These are phyloP conservation scores for Tenebrosternarchus preto DNA, from an alignment of 2,113 vertebrate species.

Conservation along the genomic window DNA sequence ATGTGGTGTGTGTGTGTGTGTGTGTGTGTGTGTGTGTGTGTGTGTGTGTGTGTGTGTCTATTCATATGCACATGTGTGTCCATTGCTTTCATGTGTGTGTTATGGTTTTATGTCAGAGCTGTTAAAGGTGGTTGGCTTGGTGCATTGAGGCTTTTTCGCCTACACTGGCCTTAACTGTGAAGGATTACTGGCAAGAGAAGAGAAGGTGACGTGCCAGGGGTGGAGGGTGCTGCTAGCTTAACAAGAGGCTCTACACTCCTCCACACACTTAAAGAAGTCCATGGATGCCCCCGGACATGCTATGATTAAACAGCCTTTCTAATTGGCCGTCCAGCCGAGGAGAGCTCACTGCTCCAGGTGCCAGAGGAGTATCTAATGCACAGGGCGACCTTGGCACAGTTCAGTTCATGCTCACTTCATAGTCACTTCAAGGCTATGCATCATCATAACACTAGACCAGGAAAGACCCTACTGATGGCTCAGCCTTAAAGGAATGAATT, in stretches of 20 bases:
- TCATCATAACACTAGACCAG: neutral
- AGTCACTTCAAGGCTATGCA: constrained; percentile 13
- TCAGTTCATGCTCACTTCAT: too few relatives aligned
- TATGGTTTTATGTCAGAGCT: constrained; percentile 42
- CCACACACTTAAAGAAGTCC: neutral
- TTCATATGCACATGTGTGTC: constrained; percentile 31
- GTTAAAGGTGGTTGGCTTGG: constrained; percentile 39
- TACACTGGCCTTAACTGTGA: constrained; percentile 45
- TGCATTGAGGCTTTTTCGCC: constrained; percentile 38
- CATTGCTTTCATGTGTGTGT: constrained; percentile 19
- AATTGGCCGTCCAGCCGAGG: constrained; percentile 38
- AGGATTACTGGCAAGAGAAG: constrained; percentile 54
- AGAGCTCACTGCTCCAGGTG: constrained; percentile 44
- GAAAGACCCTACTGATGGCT: constrained; percentile 9
- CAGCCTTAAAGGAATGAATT: neutral
- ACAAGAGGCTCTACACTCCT: constrained; percentile 26
- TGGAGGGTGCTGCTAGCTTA: constrained; percentile 6
- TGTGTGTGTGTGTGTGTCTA: constrained; percentile 20
- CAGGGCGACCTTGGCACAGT: constrained; percentile 6
- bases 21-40: neutral
- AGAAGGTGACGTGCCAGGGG: constrained; percentile 7
- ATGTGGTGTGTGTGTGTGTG: constrained; percentile 6
- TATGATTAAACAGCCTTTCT: constrained; percentile 52
- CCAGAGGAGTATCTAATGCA: constrained; percentile 34
- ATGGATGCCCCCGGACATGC: constrained; percentile 20